phyloP scores from a whole-genome alignment of 2,797 vertebrate genomes.

The Coilia nasus region DNA sequence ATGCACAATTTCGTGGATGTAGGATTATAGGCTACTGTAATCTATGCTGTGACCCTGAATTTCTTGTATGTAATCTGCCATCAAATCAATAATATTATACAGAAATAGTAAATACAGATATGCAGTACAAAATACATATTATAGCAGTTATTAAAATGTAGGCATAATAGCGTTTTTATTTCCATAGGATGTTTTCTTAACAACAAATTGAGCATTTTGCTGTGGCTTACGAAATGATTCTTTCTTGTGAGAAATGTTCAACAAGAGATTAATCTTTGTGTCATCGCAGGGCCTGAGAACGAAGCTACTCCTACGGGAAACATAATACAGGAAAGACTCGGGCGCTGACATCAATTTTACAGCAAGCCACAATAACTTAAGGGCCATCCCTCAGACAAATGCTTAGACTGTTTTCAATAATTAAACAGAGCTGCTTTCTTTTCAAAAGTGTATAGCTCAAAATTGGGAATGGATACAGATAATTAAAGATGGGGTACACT shows the following conservation, averaged over 20 bases:
- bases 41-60: too few relatives aligned
- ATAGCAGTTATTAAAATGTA: not conserved
- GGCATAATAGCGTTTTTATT: not conserved
- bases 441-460: not conserved
- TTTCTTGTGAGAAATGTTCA: not conserved
- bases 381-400: not conserved
- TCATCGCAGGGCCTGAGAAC: not conserved
- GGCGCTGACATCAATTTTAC: not conserved
- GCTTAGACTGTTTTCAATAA: not conserved
- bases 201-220: not conserved
- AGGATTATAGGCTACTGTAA: too few relatives aligned
- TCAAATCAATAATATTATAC: too few relatives aligned
- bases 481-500: not conserved
- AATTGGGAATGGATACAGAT: not conserved
- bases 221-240: not conserved
- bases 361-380: not conserved
- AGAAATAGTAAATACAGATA: too few relatives aligned
- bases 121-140: too few relatives aligned
- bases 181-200: not conserved
- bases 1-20: too few relatives aligned
- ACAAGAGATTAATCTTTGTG: not conserved
- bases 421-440: not conserved
- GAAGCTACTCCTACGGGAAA: not conserved
- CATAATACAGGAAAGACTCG: not conserved
- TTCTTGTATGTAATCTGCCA: too few relatives aligned